Evolutionary conservation across 1,140 invertebrate species (phyloP).

Genomic region (Bombus impatiens): DNA sequence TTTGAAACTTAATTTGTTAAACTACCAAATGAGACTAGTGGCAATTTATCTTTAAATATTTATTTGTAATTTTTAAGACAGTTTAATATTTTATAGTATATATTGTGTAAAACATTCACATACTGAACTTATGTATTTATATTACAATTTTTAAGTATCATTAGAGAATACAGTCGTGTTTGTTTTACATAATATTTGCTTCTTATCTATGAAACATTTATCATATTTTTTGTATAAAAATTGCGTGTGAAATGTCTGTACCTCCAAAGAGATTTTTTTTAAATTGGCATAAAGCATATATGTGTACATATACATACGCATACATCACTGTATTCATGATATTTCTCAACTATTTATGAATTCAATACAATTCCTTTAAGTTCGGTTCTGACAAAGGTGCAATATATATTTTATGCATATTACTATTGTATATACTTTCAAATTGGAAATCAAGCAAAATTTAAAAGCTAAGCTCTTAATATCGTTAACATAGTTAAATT

Average conservation of each 20-base stretch:
- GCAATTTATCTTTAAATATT: slow-evolving; percentile 46
- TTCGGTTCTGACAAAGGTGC: slow-evolving; percentile 5
- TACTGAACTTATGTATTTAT: slow-evolving; percentile 14
- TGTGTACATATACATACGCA: slow-evolving; percentile 22
- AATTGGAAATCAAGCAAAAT: slow-evolving; percentile 14
- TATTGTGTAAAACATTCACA: slow-evolving; percentile 40
- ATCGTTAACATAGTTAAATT: slow-evolving; percentile 17
- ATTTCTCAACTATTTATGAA: slow-evolving; percentile 13
- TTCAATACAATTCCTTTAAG: slow-evolving; percentile 48
- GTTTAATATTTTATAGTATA: slow-evolving; percentile 40
- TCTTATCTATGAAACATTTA: slow-evolving; percentile 25
- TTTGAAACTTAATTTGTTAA: background rate
- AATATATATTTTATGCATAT: background rate
- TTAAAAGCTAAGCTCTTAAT: slow-evolving; percentile 36
- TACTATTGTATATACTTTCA: slow-evolving; percentile 9
- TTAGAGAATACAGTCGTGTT: slow-evolving; percentile 43
- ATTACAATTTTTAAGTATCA: slow-evolving; percentile 42
- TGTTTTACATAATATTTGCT: slow-evolving; percentile 29
- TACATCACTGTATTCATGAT: slow-evolving; percentile 1
- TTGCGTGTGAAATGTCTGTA: slow-evolving; percentile 35
- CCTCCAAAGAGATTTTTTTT: slow-evolving; percentile 33
- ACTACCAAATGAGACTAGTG: slow-evolving; percentile 16
- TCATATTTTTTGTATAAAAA: slow-evolving; percentile 48
- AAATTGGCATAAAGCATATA: slow-evolving; percentile 26
- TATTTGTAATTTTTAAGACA: slow-evolving; percentile 34